Percentiles rank a stretch among this genome's conserved stretches.
These are phyloP conservation scores for Rotaria sp. DNA, from an alignment of 2,888 invertebrate genomes.

Conservation along the genomic window DNA sequence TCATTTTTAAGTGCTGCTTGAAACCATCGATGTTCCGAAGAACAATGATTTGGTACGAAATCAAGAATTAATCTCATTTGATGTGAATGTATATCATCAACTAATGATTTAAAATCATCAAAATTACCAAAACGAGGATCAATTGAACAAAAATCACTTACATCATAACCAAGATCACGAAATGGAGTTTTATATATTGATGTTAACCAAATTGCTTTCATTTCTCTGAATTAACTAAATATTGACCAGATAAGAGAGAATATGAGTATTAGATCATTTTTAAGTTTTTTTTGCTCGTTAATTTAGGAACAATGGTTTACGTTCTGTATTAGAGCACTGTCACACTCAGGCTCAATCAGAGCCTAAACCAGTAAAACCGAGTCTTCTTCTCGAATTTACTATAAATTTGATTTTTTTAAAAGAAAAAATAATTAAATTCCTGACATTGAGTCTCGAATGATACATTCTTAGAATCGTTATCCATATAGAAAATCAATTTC, in stretches of 20 bases:
- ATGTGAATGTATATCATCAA: slow-evolving; percentile 49
- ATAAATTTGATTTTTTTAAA: too few species aligned
- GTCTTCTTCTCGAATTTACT: too few species aligned
- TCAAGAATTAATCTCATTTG: slow-evolving; percentile 74
- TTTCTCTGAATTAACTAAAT: slow-evolving; percentile 59
- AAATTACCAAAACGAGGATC: slow-evolving; percentile 69
- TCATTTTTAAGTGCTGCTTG: slow-evolving; percentile 44
- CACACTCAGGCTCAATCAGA: too few species aligned
- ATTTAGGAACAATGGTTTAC: too few species aligned
- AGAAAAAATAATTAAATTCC: too few species aligned
- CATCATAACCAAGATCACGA: slow-evolving; percentile 79
- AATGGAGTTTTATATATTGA: slow-evolving; percentile 76
- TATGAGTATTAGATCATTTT: slow-evolving; percentile 46
- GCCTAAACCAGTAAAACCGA: too few species aligned
- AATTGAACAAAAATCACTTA: slow-evolving; percentile 68
- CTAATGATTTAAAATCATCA: slow-evolving; percentile 62
- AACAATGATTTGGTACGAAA: slow-evolving; percentile 62
- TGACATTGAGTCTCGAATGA: too few species aligned
- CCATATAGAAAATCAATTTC: too few species aligned
- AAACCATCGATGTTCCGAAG: slow-evolving; percentile 68
- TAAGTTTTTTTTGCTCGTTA: too few species aligned
- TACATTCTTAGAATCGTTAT: too few species aligned
- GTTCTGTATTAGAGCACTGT: too few species aligned
- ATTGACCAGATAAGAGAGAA: too few species aligned
- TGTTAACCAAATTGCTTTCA: slow-evolving; percentile 73